Conservation (phyloP, 1,140 invertebrate species). For the Drosophila pseudoananassae region DNA sequence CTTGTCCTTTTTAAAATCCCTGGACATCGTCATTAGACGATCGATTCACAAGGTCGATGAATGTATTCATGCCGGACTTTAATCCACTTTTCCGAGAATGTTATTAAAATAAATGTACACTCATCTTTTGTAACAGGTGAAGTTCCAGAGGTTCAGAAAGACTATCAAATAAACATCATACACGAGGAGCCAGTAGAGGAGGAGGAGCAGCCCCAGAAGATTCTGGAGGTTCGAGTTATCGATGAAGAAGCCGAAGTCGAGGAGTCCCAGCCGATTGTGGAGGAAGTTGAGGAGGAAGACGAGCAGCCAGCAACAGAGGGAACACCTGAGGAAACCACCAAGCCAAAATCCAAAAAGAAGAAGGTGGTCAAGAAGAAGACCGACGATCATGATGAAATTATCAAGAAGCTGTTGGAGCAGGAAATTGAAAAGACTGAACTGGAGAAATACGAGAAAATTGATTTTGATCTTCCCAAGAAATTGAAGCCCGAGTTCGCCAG, state of each 20-base stretch:
- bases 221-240: conserved; percentile 66
- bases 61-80: conserved; percentile 9
- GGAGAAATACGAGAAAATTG: conserved; percentile 78
- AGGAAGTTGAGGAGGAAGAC: conserved; percentile 72
- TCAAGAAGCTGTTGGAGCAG: conserved; percentile 72
- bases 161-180: conserved; percentile 75
- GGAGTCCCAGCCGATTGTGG: conserved; percentile 72
- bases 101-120: conserved; percentile 31
- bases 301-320: conserved; percentile 38
- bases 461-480: conserved; percentile 74
- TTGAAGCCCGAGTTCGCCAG: conserved; percentile 75
- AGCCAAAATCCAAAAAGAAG: conserved; percentile 73
- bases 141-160: conserved; percentile 64
- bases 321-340: conserved; percentile 48
- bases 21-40: not conserved
- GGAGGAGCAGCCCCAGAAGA: conserved; percentile 56
- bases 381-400: conserved; percentile 80
- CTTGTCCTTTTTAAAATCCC: not conserved
- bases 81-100: not conserved
- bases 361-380: conserved; percentile 75
- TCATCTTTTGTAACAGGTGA: conserved; percentile 73
- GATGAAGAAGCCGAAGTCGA: conserved; percentile 61
- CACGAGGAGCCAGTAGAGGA: conserved; percentile 71
- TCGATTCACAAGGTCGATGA: not conserved
- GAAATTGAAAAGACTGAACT: conserved; percentile 83